Conservation (phyloP, 2,797 vertebrate species). For the Gymnocypris eckloni region DNA sequence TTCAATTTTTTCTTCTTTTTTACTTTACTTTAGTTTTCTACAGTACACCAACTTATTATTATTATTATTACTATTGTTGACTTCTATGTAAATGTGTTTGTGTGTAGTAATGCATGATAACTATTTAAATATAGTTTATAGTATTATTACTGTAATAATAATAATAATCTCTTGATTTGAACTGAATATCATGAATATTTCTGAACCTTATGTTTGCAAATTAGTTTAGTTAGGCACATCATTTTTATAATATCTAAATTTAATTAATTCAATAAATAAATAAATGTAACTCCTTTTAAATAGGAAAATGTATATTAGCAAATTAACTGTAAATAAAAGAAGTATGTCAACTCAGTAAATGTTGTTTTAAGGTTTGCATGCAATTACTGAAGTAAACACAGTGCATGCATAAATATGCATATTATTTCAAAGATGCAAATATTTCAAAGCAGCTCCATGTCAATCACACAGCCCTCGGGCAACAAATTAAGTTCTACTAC, state of each 20-base stretch:
- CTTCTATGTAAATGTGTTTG: neutral
- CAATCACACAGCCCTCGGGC: neutral
- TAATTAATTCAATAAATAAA: neutral
- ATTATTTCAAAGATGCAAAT: no score
- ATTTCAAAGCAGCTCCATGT: conserved; percentile 1
- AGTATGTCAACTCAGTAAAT: neutral
- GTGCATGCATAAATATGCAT: neutral
- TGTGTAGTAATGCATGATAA: neutral
- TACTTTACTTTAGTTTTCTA: neutral
- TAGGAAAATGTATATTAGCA: neutral
- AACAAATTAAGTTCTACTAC: neutral
- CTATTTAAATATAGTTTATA: neutral
- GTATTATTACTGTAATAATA: no score
- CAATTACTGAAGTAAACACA: neutral
- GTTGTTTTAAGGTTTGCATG: neutral
- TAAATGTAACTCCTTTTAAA: neutral
- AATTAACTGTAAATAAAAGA: neutral
- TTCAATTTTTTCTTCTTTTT: neutral
- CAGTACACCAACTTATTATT: no score
- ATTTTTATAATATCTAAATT: no score
- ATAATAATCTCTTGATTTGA: no score
- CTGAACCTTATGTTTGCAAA: no score
- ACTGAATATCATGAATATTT: no score
- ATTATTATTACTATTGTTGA: neutral
- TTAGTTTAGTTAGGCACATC: no score